These are phyloP conservation scores for Orchesella cincta DNA, from an alignment of 1,140 invertebrate genomes.

Conservation along the genomic window DNA sequence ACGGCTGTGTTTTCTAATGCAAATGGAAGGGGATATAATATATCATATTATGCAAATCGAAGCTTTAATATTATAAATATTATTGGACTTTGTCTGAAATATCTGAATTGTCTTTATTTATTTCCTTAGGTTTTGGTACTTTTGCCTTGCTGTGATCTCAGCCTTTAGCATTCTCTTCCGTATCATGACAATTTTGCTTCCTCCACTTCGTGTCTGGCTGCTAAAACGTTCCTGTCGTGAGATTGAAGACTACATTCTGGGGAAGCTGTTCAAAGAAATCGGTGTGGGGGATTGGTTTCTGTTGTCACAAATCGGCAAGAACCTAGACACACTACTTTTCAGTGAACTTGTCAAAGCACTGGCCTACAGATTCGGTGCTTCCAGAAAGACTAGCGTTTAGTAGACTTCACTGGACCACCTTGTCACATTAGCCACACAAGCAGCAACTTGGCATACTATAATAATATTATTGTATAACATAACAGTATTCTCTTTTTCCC, in stretches of 20 bases:
- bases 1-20: too few species aligned
- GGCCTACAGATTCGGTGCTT: conserved; percentile 24
- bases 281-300: conserved; percentile 17
- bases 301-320: conserved; percentile 23
- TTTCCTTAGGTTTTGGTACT: conserved; percentile 32
- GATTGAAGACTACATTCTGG: conserved; percentile 25
- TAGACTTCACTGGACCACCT: too few species aligned
- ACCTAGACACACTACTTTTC: conserved; percentile 17
- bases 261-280: conserved; percentile 22
- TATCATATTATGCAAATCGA: background rate
- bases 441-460: background rate
- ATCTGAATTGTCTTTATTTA: background rate
- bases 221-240: conserved; percentile 25
- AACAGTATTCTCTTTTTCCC: too few species aligned
- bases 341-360: conserved; percentile 23
- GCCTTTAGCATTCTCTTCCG: conserved; percentile 24
- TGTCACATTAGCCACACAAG: too few species aligned
- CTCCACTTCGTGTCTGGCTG: conserved; percentile 30
- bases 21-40: background rate
- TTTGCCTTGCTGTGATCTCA: conserved; percentile 28
- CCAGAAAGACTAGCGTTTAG: conserved; percentile 26
- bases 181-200: conserved; percentile 21
- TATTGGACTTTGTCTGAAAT: background rate
- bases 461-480: too few species aligned
- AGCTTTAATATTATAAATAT: background rate